phyloP scores from a whole-genome alignment of 1,140 invertebrate species.

The Antheraea mylitta region DNA sequence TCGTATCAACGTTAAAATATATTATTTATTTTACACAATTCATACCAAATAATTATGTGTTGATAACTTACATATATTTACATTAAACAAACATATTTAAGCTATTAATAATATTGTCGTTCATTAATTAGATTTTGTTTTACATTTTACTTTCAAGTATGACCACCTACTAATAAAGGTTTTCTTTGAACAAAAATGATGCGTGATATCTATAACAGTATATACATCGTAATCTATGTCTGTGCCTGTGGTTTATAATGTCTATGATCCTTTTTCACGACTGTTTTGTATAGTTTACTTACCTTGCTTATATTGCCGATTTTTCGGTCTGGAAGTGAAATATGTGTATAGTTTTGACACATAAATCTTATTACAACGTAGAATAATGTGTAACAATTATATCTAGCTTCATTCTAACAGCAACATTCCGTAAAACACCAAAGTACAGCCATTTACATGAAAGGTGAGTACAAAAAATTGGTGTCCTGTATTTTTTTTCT shows the following conservation, averaged over 20 bases:
- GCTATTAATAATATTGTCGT: no score
- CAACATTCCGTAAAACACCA: slow-evolving; percentile 47
- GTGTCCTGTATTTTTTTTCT: slow-evolving; percentile 64
- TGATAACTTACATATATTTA: no score
- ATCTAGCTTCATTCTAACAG: slow-evolving; percentile 41
- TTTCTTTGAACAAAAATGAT: no score
- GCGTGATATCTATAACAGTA: background rate
- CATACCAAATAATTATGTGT: no score
- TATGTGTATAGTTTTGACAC: slow-evolving; percentile 59
- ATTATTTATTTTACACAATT: no score
- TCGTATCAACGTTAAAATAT: no score
- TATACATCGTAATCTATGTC: slow-evolving; percentile 4
- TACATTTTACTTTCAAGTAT: no score
- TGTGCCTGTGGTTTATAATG: slow-evolving; percentile 30
- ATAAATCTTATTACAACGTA: slow-evolving; percentile 44
- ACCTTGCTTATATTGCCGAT: slow-evolving; percentile 74
- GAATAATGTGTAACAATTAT: slow-evolving; percentile 59
- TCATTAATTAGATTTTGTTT: no score
- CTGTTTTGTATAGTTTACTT: slow-evolving; percentile 78
- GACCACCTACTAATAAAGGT: no score
- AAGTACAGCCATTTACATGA: slow-evolving; percentile 77
- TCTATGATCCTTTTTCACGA: slow-evolving; percentile 76
- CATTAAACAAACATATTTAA: no score
- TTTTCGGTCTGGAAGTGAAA: slow-evolving; percentile 63
- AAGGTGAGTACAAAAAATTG: slow-evolving; percentile 77